Conservation (phyloP, 1,140 invertebrate genomes). For the Drosophila lacertosa region DNA sequence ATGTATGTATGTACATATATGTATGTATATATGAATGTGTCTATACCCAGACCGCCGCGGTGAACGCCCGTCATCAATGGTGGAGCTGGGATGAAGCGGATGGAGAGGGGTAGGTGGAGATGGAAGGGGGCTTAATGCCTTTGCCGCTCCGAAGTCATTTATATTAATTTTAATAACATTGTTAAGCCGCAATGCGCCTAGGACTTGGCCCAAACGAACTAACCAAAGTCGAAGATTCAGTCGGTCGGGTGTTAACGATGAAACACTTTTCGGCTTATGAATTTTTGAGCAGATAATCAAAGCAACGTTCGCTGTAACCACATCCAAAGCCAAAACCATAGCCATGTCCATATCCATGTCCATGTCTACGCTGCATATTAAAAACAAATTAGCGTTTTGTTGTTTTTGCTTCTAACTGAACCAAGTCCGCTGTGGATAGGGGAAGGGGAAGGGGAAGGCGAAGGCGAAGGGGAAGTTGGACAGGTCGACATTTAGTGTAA, state of each 20-base stretch:
- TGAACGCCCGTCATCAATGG: constrained; percentile 39
- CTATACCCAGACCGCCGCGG: too few relatives aligned
- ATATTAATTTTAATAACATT: constrained; percentile 83
- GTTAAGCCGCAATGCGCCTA: constrained; percentile 58
- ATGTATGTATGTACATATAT: background rate
- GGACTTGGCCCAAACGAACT: constrained; percentile 23
- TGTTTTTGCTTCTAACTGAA: constrained; percentile 32
- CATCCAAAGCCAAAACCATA: background rate
- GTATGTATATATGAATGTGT: background rate
- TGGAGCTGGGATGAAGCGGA: background rate
- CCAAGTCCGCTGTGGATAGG: background rate
- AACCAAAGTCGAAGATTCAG: background rate
- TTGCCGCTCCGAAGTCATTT: constrained; percentile 60
- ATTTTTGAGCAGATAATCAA: constrained; percentile 71
- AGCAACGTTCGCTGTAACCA: constrained; percentile 11
- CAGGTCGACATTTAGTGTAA: constrained; percentile 22
- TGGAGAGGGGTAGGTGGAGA: background rate
- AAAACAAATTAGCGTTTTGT: constrained; percentile 78
- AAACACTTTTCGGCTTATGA: constrained; percentile 77
- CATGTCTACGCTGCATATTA: constrained; percentile 59
- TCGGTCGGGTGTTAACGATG: constrained; percentile 67
- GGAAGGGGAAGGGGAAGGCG: too few relatives aligned
- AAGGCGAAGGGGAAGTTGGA: background rate
- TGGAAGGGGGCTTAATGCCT: constrained; percentile 15
- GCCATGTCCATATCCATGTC: constrained; percentile 13